These are phyloP conservation scores for Geotrypetes seraphini DNA, from an alignment of 2,797 vertebrate species.

Conservation along the genomic window DNA sequence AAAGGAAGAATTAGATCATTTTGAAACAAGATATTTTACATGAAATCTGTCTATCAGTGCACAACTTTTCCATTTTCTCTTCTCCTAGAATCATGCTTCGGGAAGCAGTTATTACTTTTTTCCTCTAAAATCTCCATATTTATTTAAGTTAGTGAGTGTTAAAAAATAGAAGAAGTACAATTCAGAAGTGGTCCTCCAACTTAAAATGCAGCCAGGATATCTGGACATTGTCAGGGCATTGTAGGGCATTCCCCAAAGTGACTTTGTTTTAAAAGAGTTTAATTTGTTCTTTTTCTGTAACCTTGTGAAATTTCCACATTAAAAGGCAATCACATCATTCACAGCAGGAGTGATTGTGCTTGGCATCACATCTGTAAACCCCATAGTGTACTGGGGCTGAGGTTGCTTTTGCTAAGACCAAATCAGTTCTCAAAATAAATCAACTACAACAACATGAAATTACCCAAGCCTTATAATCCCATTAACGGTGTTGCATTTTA, in stretches of 20 bases:
- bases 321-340: constrained; percentile 64
- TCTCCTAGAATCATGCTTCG: constrained; percentile 22
- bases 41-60: constrained; percentile 11
- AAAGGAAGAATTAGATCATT: constrained; percentile 1
- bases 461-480: constrained; percentile 62
- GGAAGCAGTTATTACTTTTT: constrained; percentile 22
- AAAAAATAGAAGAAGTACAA: constrained; percentile 39
- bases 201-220: constrained; percentile 30
- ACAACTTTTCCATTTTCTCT: constrained; percentile 8
- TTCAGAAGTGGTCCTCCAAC: constrained; percentile 43
- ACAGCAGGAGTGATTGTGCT: constrained; percentile 59
- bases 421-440: constrained; percentile 70
- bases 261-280: constrained; percentile 54
- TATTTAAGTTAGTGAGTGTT: no score
- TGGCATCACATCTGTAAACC: constrained; percentile 46
- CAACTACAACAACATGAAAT: constrained; percentile 52
- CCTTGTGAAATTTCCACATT: constrained; percentile 63
- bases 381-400: constrained; percentile 43
- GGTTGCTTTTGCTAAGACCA: constrained; percentile 58
- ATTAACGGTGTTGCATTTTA: constrained; percentile 44
- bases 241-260: constrained; percentile 45
- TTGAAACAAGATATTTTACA: constrained; percentile 3
- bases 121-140: no score
- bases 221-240: constrained; percentile 66
- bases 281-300: constrained; percentile 50